Base-by-base conservation (phyloP, 2,797 vertebrate genomes). In the Sebastes cheni region DNA sequence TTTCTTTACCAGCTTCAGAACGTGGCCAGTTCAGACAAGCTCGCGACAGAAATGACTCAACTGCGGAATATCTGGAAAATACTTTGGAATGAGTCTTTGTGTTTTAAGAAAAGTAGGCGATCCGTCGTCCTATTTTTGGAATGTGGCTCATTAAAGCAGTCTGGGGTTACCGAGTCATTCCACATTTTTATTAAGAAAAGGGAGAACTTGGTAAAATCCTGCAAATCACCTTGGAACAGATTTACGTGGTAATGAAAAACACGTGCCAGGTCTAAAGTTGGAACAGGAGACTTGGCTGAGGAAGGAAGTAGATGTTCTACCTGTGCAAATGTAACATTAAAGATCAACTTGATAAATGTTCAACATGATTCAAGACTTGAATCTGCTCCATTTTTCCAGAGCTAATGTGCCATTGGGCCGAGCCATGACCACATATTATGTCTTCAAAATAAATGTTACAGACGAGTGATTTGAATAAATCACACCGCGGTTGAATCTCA, bases 11-110 rank as follows among this genome's bases (percentile, higher is more conserved):
- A 34, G 30, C 29, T 80, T 77, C 2, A 62, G 46, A 80, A 62
- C 20, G 30, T 74, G 55, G 72, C 91, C 70, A 62, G 89, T 90
- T 82, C 67, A 88, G 88, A 89, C 91, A 89, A 72, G 80, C 83
- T 83, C 54, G 25, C 7, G 12, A 83, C 23, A 89, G 46, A 89
- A 89, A 60, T 88, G 68, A 81, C 62, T 89, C 73, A 68, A 23
- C 70, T 39, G 76, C 75, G 42, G 78, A 82, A 68, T 75, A 84
- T 85, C 70, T 88, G 67, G 36, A 88, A 84, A 83, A 77, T 25
- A 80, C 23, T 27, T 27, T 73, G 22, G 54, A 88, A 80, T 50
- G 23, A 86, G 16, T 68, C 58, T 87, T 77, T 76, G 70, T 78
- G 46, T 83, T 46, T 9, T 1, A 78, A 73, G 50, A 66, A 73